Conservation (phyloP, 2,888 invertebrate species). For the Cloeon dipterum region DNA sequence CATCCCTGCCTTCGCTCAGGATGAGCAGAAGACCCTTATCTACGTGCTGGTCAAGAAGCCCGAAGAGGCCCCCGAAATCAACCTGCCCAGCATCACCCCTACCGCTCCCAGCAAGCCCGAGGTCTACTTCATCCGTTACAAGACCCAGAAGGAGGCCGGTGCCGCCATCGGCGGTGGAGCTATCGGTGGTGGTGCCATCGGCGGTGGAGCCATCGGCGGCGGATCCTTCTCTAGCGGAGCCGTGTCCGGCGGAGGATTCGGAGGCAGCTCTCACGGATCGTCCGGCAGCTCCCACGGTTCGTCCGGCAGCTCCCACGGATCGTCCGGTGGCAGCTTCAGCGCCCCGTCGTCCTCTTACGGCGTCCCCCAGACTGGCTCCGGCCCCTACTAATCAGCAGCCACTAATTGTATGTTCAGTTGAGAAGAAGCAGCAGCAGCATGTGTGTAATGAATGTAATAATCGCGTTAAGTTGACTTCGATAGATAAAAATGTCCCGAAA, state of each 20-base stretch:
- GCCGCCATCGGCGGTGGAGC: constrained; percentile 9
- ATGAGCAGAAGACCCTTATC: constrained; percentile 61
- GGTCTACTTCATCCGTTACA: constrained; percentile 74
- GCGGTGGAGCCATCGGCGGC: constrained; percentile 17
- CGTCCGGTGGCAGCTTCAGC: neutral
- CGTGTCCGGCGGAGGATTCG: constrained; percentile 10
- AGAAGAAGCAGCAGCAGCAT: no score
- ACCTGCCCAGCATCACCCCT: constrained; percentile 50
- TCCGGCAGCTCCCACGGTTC: neutral
- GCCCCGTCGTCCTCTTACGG: constrained; percentile 1
- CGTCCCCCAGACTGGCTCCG: neutral
- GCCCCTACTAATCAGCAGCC: constrained; percentile 1
- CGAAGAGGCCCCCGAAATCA: constrained; percentile 60
- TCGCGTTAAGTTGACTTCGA: no score
- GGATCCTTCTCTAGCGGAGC: constrained; percentile 12
- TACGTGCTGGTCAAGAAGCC: constrained; percentile 77
- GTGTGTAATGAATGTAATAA: no score
- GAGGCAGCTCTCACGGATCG: constrained; percentile 12
- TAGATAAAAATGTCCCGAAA: no score
- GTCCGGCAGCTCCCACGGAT: neutral
- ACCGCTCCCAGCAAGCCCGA: constrained; percentile 74
- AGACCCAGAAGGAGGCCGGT: constrained; percentile 28
- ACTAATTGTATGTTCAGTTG: no score
- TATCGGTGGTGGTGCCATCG: constrained; percentile 17
- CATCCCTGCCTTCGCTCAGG: constrained; percentile 55